phyloP scores from a whole-genome alignment of 2,797 vertebrate species.

The Pachyuromys duprasi region DNA sequence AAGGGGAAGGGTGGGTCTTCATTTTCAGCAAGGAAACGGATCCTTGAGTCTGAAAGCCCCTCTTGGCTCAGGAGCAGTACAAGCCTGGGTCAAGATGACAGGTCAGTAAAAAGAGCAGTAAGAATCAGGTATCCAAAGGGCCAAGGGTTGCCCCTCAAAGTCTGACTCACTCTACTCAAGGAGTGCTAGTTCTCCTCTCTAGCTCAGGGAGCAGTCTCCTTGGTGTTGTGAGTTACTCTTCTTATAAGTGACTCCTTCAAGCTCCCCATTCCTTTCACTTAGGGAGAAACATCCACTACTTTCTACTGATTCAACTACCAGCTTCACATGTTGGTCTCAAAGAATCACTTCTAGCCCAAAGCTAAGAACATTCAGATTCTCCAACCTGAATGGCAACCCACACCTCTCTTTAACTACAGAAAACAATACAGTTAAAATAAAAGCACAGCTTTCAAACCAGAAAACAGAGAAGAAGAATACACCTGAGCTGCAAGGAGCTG shows the following conservation, averaged over 20 bases:
- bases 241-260: not conserved
- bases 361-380: conserved; percentile 30
- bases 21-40: conserved; percentile 51
- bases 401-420: conserved; percentile 29
- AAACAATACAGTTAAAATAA: conserved; percentile 25
- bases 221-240: not conserved
- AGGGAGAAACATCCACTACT: not conserved
- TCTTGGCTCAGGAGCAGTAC: conserved; percentile 46
- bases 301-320: conserved; percentile 27
- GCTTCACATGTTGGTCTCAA: conserved; percentile 29
- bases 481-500: not conserved
- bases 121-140: not conserved
- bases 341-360: conserved; percentile 19
- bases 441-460: conserved; percentile 32
- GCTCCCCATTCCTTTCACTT: not conserved
- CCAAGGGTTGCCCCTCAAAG: not conserved
- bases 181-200: not conserved
- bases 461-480: conserved; percentile 25
- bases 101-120: not conserved
- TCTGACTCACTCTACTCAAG: not conserved
- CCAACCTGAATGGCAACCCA: conserved; percentile 28
- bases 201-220: not conserved
- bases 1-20: conserved; percentile 31
- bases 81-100: conserved; percentile 19
- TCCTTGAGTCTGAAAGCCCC: conserved; percentile 29